Conservation (phyloP, 2,113 vertebrate species). For the Microtus ochrogaster region DNA sequence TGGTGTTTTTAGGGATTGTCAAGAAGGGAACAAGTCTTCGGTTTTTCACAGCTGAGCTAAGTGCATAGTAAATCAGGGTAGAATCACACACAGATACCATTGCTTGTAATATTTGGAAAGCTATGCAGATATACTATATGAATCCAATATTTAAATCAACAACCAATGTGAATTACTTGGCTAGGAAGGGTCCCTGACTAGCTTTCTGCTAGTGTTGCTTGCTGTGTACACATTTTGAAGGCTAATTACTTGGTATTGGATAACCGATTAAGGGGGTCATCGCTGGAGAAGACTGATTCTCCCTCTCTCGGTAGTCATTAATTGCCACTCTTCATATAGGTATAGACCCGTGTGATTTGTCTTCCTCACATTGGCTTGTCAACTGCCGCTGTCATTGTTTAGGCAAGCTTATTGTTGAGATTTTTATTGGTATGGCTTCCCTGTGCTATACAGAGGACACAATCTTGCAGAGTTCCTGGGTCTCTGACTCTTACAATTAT, state of each 20-base stretch:
- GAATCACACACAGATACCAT: not conserved
- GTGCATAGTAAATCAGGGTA: not conserved
- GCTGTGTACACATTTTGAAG: not conserved
- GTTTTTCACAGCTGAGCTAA: not conserved
- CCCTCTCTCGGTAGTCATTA: not conserved
- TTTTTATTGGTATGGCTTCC: not conserved
- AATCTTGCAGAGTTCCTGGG: too few relatives aligned
- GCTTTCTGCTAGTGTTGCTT: not conserved
- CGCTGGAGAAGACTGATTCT: not conserved
- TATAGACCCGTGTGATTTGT: not conserved
- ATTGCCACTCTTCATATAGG: not conserved
- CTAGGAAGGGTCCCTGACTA: not conserved
- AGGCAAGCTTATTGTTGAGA: not conserved
- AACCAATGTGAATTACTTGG: not conserved
- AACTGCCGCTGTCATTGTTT: not conserved
- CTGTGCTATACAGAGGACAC: not conserved
- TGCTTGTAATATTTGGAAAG: not conserved
- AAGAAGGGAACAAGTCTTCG: constrained; percentile 47
- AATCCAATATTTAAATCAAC: constrained; percentile 17
- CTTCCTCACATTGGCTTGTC: not conserved
- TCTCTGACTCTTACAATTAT: not conserved
- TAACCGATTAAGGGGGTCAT: not conserved
- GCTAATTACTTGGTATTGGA: not conserved
- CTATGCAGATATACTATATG: not conserved
- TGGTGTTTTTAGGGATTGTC: constrained; percentile 54